Base-by-base conservation (phyloP, 2,888 invertebrate genomes). In the Doris montereyensis region DNA sequence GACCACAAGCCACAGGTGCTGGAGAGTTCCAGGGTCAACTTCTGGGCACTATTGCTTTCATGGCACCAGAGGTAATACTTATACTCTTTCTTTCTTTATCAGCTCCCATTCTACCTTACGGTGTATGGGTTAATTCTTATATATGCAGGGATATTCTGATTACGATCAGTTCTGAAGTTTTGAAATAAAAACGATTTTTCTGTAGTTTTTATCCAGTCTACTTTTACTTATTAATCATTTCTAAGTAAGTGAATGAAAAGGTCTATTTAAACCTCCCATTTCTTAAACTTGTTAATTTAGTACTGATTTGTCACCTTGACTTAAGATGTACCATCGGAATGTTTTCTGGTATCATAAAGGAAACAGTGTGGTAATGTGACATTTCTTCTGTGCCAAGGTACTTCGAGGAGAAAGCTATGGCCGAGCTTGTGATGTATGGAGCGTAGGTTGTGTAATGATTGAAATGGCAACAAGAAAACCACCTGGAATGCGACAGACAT, bases 401-500 rank as follows among this genome's bases (percentile, higher is more conserved):
- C 84, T 93, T 70, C 85, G 92, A 73, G 92, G 92, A 3, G 92
- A 92, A 83, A 88, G 88, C 80, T 92, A 92, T 84, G 92, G 92
- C n/a, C 85, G 92, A 70, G 91, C 91, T 0, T 92, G 92, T 88
- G 92, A 92, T 84, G 89, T 92, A 13, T 92, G 92, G 92, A 91
- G 92, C 85, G 89, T 92, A 10, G 92, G 92, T 2, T 93, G 92
- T 84, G 89, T 89, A 41, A 88, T 93, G 81, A 92, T 93, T 65
- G 92, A 93, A 83, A 93, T 93, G 92, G 88, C 89, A 5, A 92
- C 92, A 8, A 88, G 90, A n/a, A 91, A 90, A 81, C 92, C 92
- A 4, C 92, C 92, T 93, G 93, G 93, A 90, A 90, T 83, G 92
- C 91, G 10, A 88, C 88, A 77, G 89, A 91, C 78, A 85, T 92